A percentile compares a stretch with the other conserved stretches of the same genome.
phyloP scores from a whole-genome alignment of 2,888 invertebrate genomes.

The Megalurothrips usitatus region DNA sequence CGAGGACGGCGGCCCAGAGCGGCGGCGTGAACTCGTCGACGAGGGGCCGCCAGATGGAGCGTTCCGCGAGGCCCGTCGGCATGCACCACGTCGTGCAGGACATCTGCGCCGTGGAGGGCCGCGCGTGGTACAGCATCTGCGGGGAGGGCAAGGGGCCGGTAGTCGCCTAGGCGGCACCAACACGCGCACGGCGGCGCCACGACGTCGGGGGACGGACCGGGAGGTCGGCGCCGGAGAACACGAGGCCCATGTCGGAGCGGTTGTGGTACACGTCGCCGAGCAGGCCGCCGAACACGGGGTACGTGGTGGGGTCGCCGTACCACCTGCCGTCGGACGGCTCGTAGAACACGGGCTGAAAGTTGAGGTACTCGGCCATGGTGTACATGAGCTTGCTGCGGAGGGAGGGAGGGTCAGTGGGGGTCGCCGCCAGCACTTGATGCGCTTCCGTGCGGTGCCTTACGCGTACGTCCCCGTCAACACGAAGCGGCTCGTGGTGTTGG shows the following conservation, averaged over 20 bases:
- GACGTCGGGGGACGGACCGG: neutral
- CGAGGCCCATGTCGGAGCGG: neutral
- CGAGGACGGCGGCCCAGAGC: neutral
- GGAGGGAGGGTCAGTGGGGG: too few relatives aligned
- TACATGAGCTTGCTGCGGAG: neutral
- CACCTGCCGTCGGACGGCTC: neutral
- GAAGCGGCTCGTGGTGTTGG: neutral
- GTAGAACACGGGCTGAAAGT: neutral
- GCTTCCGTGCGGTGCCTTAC: neutral
- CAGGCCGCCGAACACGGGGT: neutral
- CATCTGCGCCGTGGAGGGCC: neutral
- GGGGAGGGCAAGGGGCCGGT: neutral
- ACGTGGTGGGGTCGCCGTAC: neutral
- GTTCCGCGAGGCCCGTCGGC: neutral
- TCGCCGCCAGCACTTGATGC: too few relatives aligned
- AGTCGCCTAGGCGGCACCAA: too few relatives aligned
- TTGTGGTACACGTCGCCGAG: slow-evolving; percentile 8
- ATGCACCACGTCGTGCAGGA: neutral
- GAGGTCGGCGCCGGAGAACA: neutral
- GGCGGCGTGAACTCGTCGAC: neutral
- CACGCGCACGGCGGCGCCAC: too few relatives aligned
- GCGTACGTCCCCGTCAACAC: neutral
- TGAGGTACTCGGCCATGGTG: neutral
- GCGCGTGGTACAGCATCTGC: neutral
- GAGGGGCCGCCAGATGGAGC: neutral